A percentile compares a stretch with the other conserved stretches of the same genome.
These are phyloP conservation scores for Suricata suricatta DNA, from an alignment of 2,113 vertebrate species.

Conservation along the genomic window DNA sequence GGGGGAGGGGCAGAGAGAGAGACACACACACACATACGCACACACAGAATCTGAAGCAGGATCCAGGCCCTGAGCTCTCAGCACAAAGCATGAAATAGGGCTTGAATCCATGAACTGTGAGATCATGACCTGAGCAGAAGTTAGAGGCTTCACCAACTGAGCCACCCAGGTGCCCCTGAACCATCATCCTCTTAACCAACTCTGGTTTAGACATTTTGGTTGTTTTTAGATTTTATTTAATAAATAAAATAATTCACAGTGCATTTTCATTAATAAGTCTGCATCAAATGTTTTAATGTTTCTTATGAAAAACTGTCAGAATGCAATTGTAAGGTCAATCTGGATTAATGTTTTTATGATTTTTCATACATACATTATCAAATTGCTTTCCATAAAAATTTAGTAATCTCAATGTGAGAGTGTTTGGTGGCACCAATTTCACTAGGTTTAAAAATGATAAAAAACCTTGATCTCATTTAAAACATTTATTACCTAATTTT, in stretches of 20 bases:
- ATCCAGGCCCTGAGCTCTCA: too few species aligned
- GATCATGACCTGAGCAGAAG: too few species aligned
- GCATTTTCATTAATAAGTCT: neutral
- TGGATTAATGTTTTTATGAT: neutral
- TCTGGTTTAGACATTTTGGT: neutral
- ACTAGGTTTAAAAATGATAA: neutral
- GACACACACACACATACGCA: too few species aligned
- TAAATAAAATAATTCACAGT: constrained; percentile 19
- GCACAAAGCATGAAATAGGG: too few species aligned
- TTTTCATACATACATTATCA: neutral
- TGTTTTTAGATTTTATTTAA: constrained; percentile 10
- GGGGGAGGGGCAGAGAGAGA: too few species aligned
- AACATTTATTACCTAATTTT: neutral
- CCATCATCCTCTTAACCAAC: neutral
- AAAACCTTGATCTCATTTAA: neutral
- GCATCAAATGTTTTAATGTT: neutral
- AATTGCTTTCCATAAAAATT: neutral
- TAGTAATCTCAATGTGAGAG: neutral
- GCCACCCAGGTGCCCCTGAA: neutral
- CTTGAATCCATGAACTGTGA: too few species aligned
- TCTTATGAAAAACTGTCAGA: neutral
- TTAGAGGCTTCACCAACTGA: too few species aligned
- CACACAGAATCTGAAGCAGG: too few species aligned
- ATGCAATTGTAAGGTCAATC: neutral
- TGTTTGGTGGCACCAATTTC: neutral